phyloP scores from a whole-genome alignment of 1,140 invertebrate species.

The Lanistes nyassanus region DNA sequence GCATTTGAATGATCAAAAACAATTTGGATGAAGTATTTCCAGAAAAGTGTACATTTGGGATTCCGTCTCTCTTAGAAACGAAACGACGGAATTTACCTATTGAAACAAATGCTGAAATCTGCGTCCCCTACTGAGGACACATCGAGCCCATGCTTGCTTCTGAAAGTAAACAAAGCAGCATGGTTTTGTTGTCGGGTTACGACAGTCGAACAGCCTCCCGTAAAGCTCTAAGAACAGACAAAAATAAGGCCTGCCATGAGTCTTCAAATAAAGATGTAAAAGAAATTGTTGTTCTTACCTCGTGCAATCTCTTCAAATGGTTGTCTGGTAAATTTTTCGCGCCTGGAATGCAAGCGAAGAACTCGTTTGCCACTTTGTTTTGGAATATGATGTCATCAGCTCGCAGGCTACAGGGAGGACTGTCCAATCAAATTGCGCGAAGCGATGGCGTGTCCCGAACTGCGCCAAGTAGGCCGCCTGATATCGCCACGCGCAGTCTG shows the following conservation, averaged over 20 bases:
- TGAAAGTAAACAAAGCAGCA: constrained; percentile 28
- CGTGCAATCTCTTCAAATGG: neutral
- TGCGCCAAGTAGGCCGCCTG: neutral
- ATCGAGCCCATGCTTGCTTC: neutral
- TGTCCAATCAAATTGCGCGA: constrained; percentile 21
- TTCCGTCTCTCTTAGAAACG: neutral
- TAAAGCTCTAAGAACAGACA: neutral
- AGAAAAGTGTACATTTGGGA: neutral
- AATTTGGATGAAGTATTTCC: neutral
- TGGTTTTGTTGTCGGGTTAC: constrained; percentile 17
- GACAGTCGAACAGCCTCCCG: neutral
- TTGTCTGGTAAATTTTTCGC: constrained; percentile 26
- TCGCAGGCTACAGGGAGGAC: constrained; percentile 4
- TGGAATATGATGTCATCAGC: constrained; percentile 33
- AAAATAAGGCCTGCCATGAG: neutral
- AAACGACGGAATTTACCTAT: neutral
- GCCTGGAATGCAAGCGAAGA: constrained; percentile 26
- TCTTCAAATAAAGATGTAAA: neutral
- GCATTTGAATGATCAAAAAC: neutral
- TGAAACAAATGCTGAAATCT: neutral
- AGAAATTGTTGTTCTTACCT: neutral
- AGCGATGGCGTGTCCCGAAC: constrained; percentile 21
- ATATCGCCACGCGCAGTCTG: constrained; percentile 6
- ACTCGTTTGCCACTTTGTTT: constrained; percentile 30
- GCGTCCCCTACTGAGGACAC: neutral